Base-by-base conservation (phyloP, 1,140 invertebrate genomes). In the Drosophila micromelanica region DNA sequence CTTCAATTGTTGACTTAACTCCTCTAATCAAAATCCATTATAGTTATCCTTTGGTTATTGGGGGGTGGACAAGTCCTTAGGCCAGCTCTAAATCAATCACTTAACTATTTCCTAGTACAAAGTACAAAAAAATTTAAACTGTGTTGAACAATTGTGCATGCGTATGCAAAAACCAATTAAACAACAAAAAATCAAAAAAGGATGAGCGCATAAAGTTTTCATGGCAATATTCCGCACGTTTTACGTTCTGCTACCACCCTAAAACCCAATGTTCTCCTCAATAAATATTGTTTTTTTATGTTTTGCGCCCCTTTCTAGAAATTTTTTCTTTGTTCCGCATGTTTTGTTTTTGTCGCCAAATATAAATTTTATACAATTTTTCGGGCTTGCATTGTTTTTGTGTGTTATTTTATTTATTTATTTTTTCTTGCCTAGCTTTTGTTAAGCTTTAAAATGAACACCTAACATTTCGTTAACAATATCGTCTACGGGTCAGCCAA, bases 1-100 rank as follows among this genome's bases (percentile, higher is more conserved):
- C 4, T 51, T 17, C 8, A 17, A 52, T 15, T 54, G 27, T 72
- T 42, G 27, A 27, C 38, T 46, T 20, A 56, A 23, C 37, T 64
- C 49, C 46, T 54, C 40, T 12, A 61, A 38, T 17, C 2, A 57
- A 78, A 81, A 81, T 81, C 75, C 82, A 82, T 84, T 82, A 67
- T 27, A 62, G 56, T 42, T 70, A 23, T 23, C 20, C 30, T 17
- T 8, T 20, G 43, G 42, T 35, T 46, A 56, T 11, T 9, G 32
- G 30, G 5, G 5, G 43, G 3, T 35, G 12, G 13, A 17, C 12
- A 55, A 17, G 9, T 35, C 17, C 40, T 56, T 15, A 57, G 7
- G 7, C 61, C 54, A 73, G 68, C 69, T 63, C 72, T 80, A 70
- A 76, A 84, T 84, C 80, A 84, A 85, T 85, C 80, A 80, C 68